Evolutionary conservation across 2,888 invertebrate species (phyloP), one percentile per base, ranked within the genome.

Genomic region (Eudemis profundana): DNA sequence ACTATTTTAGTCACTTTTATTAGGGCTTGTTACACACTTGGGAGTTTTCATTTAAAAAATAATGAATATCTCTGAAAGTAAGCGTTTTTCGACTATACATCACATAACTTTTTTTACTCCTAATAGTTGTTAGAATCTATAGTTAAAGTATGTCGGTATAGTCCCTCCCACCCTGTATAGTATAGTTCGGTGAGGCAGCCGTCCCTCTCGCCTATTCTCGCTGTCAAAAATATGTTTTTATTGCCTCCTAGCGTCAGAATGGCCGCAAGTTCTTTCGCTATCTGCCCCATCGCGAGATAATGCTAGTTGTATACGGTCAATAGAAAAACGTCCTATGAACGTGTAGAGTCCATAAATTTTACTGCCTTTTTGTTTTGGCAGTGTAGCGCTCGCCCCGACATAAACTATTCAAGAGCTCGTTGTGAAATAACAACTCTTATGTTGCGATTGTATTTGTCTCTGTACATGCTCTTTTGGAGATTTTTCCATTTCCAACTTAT

Each of bases 151-250:
- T 14, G 7, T 23, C n/a, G n/a, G n/a, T n/a, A n/a, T n/a, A n/a
- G n/a, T n/a, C n/a, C n/a, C n/a, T n/a, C n/a, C n/a, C n/a, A n/a
- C n/a, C n/a, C n/a, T n/a, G n/a, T n/a, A n/a, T 0, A n/a, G 19
- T 15, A 2, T 1, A 17, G 10, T 15, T 12, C 40, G 50, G n/a
- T 64, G 64, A 51, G 64, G 64, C 27, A 60, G 65, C 65, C 29
- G 59, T n/a, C 42, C 1, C 15, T n/a, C 8, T 4, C 29, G 8
- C 19, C 23, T 36, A 21, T 1, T n/a, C 17, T 15, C 23, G 49
- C 68, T 69, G 67, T 66, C 72, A 70, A 74, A 78, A 81, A 77
- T 79, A 80, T 80, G 80, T 81, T 79, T 81, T 79, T 79, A 79
- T 79, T 76, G 74, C 67, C 65, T 56, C 61, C 67, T 64, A 63